Percentiles rank a stretch among this genome's conserved stretches.
phyloP scores from a whole-genome alignment of 2,888 invertebrate genomes.

The Bursaphelenchus okinawaensis region DNA sequence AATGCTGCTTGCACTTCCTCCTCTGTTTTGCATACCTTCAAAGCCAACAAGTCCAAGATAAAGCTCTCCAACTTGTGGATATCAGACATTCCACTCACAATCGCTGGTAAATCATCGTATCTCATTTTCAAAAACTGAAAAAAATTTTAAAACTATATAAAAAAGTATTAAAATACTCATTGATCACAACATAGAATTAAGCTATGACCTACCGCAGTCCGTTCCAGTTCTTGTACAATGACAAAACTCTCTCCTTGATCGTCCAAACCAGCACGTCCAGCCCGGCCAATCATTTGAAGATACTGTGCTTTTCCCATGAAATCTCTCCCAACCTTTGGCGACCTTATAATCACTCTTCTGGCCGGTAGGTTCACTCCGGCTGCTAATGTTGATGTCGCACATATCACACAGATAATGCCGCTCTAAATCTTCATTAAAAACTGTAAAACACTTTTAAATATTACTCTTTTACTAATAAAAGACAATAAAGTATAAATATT shows the following conservation, averaged over 20 bases:
- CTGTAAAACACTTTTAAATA: too few relatives aligned
- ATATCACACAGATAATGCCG: constrained; percentile 79
- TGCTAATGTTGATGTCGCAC: constrained; percentile 93
- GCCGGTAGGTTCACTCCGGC: constrained; percentile 95
- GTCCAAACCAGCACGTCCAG: constrained; percentile 67
- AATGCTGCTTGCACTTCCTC: constrained; percentile 30
- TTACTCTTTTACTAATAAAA: too few relatives aligned
- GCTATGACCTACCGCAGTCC: constrained; percentile 8
- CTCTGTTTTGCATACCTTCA: constrained; percentile 33
- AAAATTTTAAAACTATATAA: not conserved
- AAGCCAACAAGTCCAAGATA: constrained; percentile 37
- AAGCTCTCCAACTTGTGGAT: constrained; percentile 33
- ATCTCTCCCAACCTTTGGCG: constrained; percentile 74
- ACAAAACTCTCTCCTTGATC: constrained; percentile 27
- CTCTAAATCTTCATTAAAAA: too few relatives aligned
- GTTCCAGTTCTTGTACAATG: constrained; percentile 20
- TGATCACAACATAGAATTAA: not conserved
- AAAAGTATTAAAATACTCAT: not conserved
- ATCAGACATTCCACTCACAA: constrained; percentile 29
- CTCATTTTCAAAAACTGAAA: constrained; percentile 40
- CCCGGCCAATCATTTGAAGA: constrained; percentile 91
- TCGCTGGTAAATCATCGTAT: constrained; percentile 31
- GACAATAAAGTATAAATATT: too few relatives aligned
- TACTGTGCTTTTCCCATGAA: constrained; percentile 75
- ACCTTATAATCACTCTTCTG: constrained; percentile 75